Conservation (phyloP, 37 sponge, comb jelly and placozoan genomes). For the Theonella swinhoei region DNA sequence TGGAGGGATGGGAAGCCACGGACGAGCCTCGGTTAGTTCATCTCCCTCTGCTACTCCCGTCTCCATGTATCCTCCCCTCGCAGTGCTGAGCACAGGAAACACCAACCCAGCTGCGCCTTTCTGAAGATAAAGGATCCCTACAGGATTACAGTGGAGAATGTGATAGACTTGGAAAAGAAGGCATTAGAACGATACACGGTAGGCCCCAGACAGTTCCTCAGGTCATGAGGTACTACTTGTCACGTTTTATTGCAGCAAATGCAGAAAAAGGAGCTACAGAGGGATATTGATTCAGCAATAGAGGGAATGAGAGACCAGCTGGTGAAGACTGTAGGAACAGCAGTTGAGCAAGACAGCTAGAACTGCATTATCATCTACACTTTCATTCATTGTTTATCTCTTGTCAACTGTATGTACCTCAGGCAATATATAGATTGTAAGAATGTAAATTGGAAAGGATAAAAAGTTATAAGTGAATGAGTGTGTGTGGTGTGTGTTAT, state of each 20-base stretch:
- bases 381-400: background rate
- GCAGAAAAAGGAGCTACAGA: background rate
- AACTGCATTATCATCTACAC: background rate
- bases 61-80: background rate
- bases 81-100: constrained; percentile 42
- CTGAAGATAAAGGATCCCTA: constrained; percentile 78
- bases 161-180: constrained; percentile 62
- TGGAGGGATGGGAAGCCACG: constrained; percentile 81
- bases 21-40: constrained; percentile 58
- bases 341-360: background rate
- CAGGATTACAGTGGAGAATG: constrained; percentile 61
- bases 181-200: constrained; percentile 51
- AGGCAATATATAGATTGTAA: background rate
- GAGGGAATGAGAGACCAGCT: background rate
- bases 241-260: background rate
- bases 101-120: constrained; percentile 47
- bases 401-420: background rate
- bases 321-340: background rate
- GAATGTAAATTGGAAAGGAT: background rate
- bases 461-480: background rate
- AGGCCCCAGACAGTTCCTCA: background rate
- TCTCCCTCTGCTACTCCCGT: background rate
- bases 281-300: background rate
- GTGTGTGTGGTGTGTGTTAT: background rate
- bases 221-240: background rate